Evolutionary conservation across 1,140 invertebrate species (phyloP).

Genomic region (Apis cerana): DNA sequence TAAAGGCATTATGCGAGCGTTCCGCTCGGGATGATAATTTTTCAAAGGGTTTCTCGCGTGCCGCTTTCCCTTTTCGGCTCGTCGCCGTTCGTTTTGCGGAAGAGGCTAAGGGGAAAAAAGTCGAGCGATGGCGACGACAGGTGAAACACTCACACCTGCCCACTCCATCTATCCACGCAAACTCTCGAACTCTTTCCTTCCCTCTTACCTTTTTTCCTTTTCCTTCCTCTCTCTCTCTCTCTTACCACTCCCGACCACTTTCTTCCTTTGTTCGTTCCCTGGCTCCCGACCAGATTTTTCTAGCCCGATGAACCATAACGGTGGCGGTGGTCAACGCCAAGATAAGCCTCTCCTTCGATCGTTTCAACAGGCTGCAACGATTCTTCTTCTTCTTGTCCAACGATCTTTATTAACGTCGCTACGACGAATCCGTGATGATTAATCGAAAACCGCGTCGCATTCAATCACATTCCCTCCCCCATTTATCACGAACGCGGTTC

Average conservation of each 20-base stretch:
- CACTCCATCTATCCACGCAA: slow-evolving; percentile 8
- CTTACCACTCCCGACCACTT: neutral
- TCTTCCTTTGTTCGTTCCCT: neutral
- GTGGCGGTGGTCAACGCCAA: neutral
- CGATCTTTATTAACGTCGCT: neutral
- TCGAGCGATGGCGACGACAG: neutral
- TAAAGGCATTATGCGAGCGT: slow-evolving; percentile 71
- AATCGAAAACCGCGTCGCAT: neutral
- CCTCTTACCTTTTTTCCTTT: slow-evolving; percentile 23
- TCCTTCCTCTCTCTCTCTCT: neutral
- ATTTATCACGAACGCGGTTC: no score
- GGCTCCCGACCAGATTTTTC: slow-evolving; percentile 57
- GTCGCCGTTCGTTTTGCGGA: slow-evolving; percentile 53
- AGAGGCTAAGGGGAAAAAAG: slow-evolving; percentile 14
- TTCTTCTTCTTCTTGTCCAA: no score
- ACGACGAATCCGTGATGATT: neutral
- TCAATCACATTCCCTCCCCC: neutral
- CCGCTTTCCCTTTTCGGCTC: slow-evolving; percentile 49
- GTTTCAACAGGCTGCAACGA: no score
- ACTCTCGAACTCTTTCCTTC: slow-evolving; percentile 1
- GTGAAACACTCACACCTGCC: slow-evolving; percentile 20
- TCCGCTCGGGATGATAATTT: slow-evolving; percentile 74
- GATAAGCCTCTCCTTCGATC: no score
- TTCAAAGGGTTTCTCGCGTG: slow-evolving; percentile 68
- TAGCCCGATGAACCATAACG: slow-evolving; percentile 66